phyloP scores from a whole-genome alignment of 2,888 invertebrate species.

The Acronicta psi region DNA sequence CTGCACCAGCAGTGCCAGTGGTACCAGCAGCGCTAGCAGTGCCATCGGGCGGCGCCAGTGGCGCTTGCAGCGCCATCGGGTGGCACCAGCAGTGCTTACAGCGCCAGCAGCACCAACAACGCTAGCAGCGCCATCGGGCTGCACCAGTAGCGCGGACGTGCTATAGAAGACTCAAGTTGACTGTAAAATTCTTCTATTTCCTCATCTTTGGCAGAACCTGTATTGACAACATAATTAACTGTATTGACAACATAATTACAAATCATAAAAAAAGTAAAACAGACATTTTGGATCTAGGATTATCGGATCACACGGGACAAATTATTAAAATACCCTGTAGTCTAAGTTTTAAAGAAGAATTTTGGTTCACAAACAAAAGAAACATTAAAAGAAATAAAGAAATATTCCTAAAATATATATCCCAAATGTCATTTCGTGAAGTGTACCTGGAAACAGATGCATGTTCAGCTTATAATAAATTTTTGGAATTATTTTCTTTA shows the following conservation, averaged over 20 bases:
- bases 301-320: conserved; percentile 11
- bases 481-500: neutral
- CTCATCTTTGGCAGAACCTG: too few relatives aligned
- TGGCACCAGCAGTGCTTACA: too few relatives aligned
- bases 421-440: neutral
- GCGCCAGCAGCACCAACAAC: too few relatives aligned
- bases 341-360: conserved; percentile 6
- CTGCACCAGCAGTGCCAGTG: too few relatives aligned
- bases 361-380: neutral
- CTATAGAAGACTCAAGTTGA: too few relatives aligned
- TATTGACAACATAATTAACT: too few relatives aligned
- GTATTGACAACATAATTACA: conserved; percentile 1
- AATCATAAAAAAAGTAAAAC: conserved; percentile 1
- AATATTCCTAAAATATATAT: conserved; percentile 10
- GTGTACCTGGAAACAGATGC: neutral
- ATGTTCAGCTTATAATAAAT: neutral
- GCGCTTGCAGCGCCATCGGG: too few relatives aligned
- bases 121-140: too few relatives aligned
- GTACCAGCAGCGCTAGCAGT: too few relatives aligned
- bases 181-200: too few relatives aligned
- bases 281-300: conserved; percentile 9
- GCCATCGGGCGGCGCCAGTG: too few relatives aligned
- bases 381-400: neutral
- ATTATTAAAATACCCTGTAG: conserved; percentile 6
- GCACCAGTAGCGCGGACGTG: too few relatives aligned